Evolutionary conservation across 2,888 invertebrate species (phyloP), one percentile per base, ranked within the genome.

Genomic region (Diarsia rubi): DNA sequence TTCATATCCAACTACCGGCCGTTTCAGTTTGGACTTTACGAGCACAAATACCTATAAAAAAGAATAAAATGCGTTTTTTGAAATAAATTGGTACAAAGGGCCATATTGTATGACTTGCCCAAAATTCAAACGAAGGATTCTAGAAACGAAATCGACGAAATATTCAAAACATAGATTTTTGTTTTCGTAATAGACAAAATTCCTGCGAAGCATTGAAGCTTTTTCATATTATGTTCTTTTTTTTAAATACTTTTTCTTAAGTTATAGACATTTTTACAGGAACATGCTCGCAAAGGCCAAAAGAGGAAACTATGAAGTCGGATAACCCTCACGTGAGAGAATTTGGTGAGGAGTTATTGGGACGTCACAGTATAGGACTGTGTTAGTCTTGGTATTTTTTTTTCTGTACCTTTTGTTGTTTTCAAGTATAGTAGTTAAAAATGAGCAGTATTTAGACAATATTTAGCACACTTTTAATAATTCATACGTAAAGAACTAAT

Each of bases 281-380:
- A 54, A n/a, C 31, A 47, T 2, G 54, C 11, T 21, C 67, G 59
- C 12, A 71, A 19, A 27, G 47, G 31, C 0, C 63, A 31, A 63
- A 24, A 44, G 52, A 9, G 37, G 73, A 49, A 72, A 9, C 6
- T n/a, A 9, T 21, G 19, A 31, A 24, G 45, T 68, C 82, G 0
- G 19, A 69, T 42, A 66, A 67, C 49, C 83, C 69, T 24, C 83
- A 81, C 24, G 66, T 69, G 37, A 78, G 63, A 67, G 1, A 69
- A 31, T 83, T 81, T 52, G 81, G 81, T 83, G 79, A 83, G 83
- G 47, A n/a, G 27, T 27, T 42, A 63, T 5, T 27, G 21, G n/a
- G 45, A 21, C 14, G 4, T 52, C 8, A n/a, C 47, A 62, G 16
- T 59, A 16, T 44, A n/a, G n/a, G n/a, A n/a, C n/a, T 54, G 14